phyloP scores from a whole-genome alignment of 2,888 invertebrate genomes.

The Melinaea marsaeus region DNA sequence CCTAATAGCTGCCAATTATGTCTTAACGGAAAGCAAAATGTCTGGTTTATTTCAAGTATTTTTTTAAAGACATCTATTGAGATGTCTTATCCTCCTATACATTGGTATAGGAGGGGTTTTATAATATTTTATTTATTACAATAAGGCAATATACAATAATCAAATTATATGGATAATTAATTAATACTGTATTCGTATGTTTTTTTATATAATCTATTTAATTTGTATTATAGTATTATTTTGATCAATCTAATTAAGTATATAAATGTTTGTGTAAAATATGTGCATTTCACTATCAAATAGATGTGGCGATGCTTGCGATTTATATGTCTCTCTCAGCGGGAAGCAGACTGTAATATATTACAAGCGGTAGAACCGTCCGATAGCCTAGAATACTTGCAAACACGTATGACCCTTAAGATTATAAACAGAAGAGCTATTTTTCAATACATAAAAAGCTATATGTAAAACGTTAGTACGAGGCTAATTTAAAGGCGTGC shows the following conservation, averaged over 20 bases:
- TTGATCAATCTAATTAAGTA: too few relatives aligned
- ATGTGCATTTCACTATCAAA: conserved; percentile 24
- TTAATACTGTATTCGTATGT: too few relatives aligned
- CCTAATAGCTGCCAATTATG: conserved; percentile 6
- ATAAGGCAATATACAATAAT: too few relatives aligned
- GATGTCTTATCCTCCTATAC: too few relatives aligned
- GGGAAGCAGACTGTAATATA: conserved; percentile 42
- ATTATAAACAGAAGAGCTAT: conserved; percentile 12
- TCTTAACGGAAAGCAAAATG: neutral
- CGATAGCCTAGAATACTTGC: conserved; percentile 14
- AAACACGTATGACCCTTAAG: neutral
- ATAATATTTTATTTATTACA: too few relatives aligned
- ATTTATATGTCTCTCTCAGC: conserved; percentile 68
- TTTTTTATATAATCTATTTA: too few relatives aligned
- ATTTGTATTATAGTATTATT: too few relatives aligned
- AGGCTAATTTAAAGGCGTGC: conserved; percentile 30
- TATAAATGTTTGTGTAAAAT: conserved; percentile 16
- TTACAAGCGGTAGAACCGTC: conserved; percentile 38
- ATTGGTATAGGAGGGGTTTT: too few relatives aligned
- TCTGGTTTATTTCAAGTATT: neutral
- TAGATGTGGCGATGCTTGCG: conserved; percentile 43
- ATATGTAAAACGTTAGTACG: conserved; percentile 9
- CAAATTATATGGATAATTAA: too few relatives aligned
- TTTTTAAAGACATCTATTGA: too few relatives aligned
- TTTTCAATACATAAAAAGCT: conserved; percentile 16